Conservation (phyloP, 2,888 invertebrate species). For the Hoplodrina blanda region DNA sequence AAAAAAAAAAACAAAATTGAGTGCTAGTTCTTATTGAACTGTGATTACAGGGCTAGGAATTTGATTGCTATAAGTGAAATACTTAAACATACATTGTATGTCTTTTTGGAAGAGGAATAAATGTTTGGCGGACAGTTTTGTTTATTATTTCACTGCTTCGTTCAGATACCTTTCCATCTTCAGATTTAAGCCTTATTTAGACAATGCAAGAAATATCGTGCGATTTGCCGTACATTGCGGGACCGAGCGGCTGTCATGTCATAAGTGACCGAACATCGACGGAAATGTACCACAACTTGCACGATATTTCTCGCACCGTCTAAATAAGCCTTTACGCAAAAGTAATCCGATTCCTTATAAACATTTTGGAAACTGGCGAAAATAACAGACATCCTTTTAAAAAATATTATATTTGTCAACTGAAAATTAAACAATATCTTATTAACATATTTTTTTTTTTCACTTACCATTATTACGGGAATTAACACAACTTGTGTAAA, state of each 20-base stretch:
- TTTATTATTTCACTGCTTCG: conserved; percentile 17
- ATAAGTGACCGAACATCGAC: no score
- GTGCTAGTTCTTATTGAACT: conserved; percentile 44
- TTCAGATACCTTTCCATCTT: no score
- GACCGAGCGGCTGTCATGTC: no score
- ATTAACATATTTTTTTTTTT: conserved; percentile 76
- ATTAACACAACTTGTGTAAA: conserved; percentile 82
- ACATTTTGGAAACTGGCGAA: conserved; percentile 7
- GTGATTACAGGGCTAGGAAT: conserved; percentile 51
- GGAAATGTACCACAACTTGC: no score
- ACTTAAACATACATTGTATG: conserved; percentile 42
- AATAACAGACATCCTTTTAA: conserved; percentile 69
- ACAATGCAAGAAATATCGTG: no score
- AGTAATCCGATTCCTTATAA: no score
- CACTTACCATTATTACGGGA: conserved; percentile 83
- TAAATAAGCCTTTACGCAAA: no score
- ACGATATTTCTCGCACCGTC: no score
- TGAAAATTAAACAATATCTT: conserved; percentile 89
- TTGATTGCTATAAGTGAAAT: conserved; percentile 44
- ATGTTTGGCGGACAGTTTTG: conserved; percentile 17
- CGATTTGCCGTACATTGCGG: no score
- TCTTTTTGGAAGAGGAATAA: conserved; percentile 46
- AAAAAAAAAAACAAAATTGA: conserved; percentile 17
- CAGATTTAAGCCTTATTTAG: no score
- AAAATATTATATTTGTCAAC: conserved; percentile 90